Conservation (phyloP, 2,113 vertebrate genomes). For the Gambusia holbrooki region DNA sequence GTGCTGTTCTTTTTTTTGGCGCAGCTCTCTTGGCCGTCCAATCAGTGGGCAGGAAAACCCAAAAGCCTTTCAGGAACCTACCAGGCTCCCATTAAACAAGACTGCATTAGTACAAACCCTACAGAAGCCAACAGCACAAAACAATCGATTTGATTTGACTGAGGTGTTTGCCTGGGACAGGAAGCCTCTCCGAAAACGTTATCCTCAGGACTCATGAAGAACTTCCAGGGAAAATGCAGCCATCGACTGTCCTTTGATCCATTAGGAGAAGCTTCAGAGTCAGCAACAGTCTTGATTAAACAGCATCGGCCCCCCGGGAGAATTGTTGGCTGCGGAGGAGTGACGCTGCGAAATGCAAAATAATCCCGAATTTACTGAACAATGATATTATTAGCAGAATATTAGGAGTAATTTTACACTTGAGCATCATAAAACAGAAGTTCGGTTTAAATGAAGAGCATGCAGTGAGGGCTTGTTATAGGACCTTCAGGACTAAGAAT, state of each 20-base stretch:
- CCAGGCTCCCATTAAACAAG: background rate
- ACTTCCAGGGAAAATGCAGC: conserved; percentile 15
- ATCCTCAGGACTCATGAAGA: conserved; percentile 23
- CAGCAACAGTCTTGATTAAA: conserved; percentile 46
- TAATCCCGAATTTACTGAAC: background rate
- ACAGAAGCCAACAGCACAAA: background rate
- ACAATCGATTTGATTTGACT: background rate
- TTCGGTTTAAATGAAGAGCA: background rate
- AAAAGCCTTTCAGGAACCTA: background rate
- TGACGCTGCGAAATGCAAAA: conserved; percentile 46
- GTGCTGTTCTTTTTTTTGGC: background rate
- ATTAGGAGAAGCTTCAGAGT: conserved; percentile 36
- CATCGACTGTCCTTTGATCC: conserved; percentile 22
- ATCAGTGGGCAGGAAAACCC: background rate
- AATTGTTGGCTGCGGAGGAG: conserved; percentile 27
- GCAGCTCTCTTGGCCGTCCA: background rate
- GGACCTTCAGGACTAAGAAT: background rate
- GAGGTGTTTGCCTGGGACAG: background rate
- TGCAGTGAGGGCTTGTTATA: background rate
- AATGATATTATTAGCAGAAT: background rate
- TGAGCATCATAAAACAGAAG: no score
- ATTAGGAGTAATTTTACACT: background rate
- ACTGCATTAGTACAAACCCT: background rate
- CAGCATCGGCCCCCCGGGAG: conserved; percentile 28
- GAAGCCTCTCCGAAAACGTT: background rate